Conservation (phyloP, 2,797 vertebrate species). For the Hirundo rustica region DNA sequence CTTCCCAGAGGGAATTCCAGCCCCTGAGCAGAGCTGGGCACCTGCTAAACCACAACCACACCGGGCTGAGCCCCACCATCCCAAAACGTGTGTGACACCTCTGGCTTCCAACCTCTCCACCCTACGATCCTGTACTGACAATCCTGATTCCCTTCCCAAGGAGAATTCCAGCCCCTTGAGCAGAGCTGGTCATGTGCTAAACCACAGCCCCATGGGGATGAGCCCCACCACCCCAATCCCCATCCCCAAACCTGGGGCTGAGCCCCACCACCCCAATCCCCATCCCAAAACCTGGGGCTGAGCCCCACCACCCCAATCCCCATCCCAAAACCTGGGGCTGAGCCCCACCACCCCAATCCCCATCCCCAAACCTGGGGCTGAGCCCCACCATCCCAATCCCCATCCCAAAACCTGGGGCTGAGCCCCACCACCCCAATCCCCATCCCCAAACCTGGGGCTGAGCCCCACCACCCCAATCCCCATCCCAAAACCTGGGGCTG, state of each 20-base stretch:
- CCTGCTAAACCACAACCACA: not conserved
- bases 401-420: too few relatives aligned
- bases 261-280: not conserved
- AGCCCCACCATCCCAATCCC: too few relatives aligned
- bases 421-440: not conserved
- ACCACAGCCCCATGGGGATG: rapidly evolving
- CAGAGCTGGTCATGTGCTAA: too few relatives aligned
- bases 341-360: too few relatives aligned
- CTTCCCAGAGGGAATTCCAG: not conserved
- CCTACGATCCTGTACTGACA: rapidly evolving
- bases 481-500: too few relatives aligned
- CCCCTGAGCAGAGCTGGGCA: not conserved
- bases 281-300: too few relatives aligned
- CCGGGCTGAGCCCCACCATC: rapidly evolving
- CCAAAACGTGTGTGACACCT: not conserved
- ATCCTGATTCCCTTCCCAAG: too few relatives aligned
- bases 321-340: too few relatives aligned
- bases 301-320: too few relatives aligned
- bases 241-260: not conserved
- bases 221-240: rapidly evolving
- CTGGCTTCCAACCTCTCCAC: not conserved
- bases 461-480: too few relatives aligned
- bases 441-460: not conserved
- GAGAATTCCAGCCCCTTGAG: too few relatives aligned
- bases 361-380: too few relatives aligned